A percentile compares a stretch with the other conserved stretches of the same genome.
phyloP scores from a whole-genome alignment of 1,140 invertebrate genomes.

The Drosophila gunungcola region DNA sequence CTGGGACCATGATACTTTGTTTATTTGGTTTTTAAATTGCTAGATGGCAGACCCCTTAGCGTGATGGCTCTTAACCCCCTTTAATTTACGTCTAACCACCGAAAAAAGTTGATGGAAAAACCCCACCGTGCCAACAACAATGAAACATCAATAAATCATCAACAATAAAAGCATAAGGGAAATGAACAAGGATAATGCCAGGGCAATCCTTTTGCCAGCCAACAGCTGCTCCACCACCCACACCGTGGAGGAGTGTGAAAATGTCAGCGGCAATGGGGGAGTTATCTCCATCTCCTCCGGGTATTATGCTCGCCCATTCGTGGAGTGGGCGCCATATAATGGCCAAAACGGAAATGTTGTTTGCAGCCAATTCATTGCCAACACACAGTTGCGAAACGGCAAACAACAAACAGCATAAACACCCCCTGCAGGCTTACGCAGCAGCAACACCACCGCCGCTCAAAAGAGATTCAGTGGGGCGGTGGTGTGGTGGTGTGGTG shows the following conservation, averaged over 20 bases:
- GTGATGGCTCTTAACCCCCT: background rate
- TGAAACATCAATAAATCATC: slow-evolving; percentile 71
- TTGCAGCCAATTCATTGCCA: slow-evolving; percentile 76
- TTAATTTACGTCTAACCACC: background rate
- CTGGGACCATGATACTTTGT: background rate
- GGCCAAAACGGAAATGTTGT: slow-evolving; percentile 67
- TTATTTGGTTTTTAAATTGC: slow-evolving; percentile 2
- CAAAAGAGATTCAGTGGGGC: too few species aligned
- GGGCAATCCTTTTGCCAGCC: slow-evolving; percentile 41
- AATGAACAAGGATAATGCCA: slow-evolving; percentile 57
- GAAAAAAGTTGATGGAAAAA: slow-evolving; percentile 16
- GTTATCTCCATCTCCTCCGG: slow-evolving; percentile 10
- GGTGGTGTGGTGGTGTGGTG: background rate
- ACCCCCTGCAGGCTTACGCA: slow-evolving; percentile 67
- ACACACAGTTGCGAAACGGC: slow-evolving; percentile 32
- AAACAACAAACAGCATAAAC: slow-evolving; percentile 63
- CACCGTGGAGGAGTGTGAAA: slow-evolving; percentile 59
- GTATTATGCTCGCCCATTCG: slow-evolving; percentile 12
- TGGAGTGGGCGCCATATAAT: slow-evolving; percentile 45
- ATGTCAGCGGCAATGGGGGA: slow-evolving; percentile 51
- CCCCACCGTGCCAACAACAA: slow-evolving; percentile 28
- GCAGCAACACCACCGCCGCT: slow-evolving; percentile 22
- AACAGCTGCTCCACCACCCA: slow-evolving; percentile 57
- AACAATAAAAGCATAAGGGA: slow-evolving; percentile 38
- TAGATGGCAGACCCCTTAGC: background rate